Percentiles rank a stretch among this genome's conserved stretches.
phyloP scores from a whole-genome alignment of 2,888 invertebrate species.

The Oxycera nigricornis region DNA sequence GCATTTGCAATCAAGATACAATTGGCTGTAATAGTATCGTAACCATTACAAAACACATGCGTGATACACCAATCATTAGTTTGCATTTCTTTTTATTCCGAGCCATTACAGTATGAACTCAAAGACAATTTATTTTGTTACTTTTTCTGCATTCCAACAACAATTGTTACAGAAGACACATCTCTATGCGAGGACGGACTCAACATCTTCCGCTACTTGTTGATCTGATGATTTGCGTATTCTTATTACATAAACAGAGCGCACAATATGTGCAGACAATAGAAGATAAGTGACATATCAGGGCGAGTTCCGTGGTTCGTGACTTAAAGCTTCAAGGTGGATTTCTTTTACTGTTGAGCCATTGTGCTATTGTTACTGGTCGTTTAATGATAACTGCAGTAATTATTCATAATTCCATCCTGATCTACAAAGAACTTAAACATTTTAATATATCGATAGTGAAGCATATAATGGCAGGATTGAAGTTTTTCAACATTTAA shows the following conservation, averaged over 20 bases:
- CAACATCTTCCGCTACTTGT: neutral
- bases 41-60: neutral
- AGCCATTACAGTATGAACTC: neutral
- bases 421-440: too few relatives aligned
- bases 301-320: conserved; percentile 4
- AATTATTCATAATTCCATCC: too few relatives aligned
- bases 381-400: too few relatives aligned
- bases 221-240: neutral
- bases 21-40: neutral
- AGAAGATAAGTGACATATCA: neutral
- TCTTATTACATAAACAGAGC: neutral
- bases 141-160: neutral
- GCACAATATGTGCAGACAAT: neutral
- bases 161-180: neutral
- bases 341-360: neutral
- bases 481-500: too few relatives aligned
- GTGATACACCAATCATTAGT: neutral
- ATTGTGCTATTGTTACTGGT: neutral
- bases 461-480: too few relatives aligned
- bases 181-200: neutral
- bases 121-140: neutral
- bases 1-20: neutral
- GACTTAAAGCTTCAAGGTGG: conserved; percentile 1
- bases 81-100: conserved; percentile 5
- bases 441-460: too few relatives aligned